phyloP scores from a whole-genome alignment of 2,888 invertebrate genomes.

The Spatulosminthurus flaviceps region DNA sequence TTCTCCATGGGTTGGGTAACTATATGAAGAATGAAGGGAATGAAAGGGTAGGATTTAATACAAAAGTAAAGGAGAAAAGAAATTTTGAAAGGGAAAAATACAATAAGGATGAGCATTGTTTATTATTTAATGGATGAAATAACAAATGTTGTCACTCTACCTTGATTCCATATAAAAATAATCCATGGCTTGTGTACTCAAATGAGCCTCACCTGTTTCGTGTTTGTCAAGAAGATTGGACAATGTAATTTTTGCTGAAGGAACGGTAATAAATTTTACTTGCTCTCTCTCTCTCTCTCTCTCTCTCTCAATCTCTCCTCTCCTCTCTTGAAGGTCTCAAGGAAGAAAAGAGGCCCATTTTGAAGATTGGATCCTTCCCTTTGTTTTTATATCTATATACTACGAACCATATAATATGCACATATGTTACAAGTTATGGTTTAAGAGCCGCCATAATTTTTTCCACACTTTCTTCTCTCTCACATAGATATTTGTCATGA shows the following conservation, averaged over 20 bases:
- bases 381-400: too few relatives aligned
- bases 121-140: constrained; percentile 16
- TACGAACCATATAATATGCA: too few relatives aligned
- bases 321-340: neutral
- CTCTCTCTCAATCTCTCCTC: neutral
- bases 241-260: constrained; percentile 19
- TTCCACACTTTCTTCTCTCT: neutral
- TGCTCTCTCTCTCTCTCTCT: too few relatives aligned
- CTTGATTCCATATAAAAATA: neutral
- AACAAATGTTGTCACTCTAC: constrained; percentile 23
- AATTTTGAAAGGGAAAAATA: neutral
- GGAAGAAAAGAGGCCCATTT: neutral
- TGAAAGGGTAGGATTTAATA: too few relatives aligned
- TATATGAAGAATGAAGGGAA: too few relatives aligned
- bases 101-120: constrained; percentile 2
- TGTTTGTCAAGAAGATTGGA: constrained; percentile 28
- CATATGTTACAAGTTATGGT: neutral
- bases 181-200: neutral
- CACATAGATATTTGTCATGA: constrained; percentile 18
- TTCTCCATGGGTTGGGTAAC: too few relatives aligned
- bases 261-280: neutral
- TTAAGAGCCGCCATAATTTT: constrained; percentile 1
- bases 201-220: constrained; percentile 26
- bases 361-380: neutral
- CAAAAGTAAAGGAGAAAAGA: too few relatives aligned